phyloP scores from a whole-genome alignment of 35 echinoderm and acorn worm genomes.

The Chiridota heheva region DNA sequence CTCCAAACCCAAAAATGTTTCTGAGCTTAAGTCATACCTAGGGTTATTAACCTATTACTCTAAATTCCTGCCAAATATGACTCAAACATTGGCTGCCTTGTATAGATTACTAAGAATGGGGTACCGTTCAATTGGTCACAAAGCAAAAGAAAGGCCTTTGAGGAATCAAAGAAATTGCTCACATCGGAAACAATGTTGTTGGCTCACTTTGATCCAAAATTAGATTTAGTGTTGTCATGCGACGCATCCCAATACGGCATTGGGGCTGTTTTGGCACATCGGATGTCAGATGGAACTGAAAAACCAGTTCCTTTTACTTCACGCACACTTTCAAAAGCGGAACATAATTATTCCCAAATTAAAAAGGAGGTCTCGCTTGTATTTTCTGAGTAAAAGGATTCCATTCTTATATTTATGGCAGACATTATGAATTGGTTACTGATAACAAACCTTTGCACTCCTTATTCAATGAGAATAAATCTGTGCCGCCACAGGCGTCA shows the following conservation, averaged over 20 bases:
- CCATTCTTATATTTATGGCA: conserved; percentile 59
- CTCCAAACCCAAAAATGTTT: conserved; percentile 51
- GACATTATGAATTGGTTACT: conserved; percentile 46
- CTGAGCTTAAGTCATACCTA: conserved; percentile 57
- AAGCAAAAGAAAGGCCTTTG: conserved; percentile 15
- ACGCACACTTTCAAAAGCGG: conserved; percentile 3
- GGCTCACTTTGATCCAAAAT: conserved; percentile 35
- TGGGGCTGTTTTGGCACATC: conserved; percentile 47
- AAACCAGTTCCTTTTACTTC: conserved; percentile 7
- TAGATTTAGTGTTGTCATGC: conserved; percentile 30
- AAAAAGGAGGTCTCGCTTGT: conserved; percentile 60
- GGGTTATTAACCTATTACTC: conserved; percentile 55
- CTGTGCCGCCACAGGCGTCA: conserved; percentile 36
- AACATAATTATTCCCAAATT: conserved; percentile 59
- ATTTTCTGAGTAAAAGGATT: conserved; percentile 58
- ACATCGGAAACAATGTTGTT: conserved; percentile 13
- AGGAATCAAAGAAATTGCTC: conserved; percentile 42
- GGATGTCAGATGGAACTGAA: conserved; percentile 48
- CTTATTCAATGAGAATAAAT: conserved; percentile 22
- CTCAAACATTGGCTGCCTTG: background rate
- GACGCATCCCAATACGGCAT: conserved; percentile 58
- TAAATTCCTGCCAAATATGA: conserved; percentile 47
- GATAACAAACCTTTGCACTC: conserved; percentile 55
- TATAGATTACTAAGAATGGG: background rate
- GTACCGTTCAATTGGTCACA: conserved; percentile 23